Base-by-base conservation (phyloP, 2,113 vertebrate species). In the Laticauda colubrina region DNA sequence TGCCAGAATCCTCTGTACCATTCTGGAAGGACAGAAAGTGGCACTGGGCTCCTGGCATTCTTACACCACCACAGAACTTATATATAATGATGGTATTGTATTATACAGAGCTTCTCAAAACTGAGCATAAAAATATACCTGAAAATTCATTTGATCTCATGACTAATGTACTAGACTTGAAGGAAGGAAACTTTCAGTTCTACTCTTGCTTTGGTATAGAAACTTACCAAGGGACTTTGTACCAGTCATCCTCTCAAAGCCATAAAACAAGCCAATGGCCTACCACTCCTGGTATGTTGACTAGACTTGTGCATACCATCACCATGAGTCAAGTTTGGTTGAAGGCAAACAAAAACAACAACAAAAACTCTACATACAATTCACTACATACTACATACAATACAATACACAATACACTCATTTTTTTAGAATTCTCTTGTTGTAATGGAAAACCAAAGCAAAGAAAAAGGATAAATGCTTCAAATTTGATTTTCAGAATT, bases 401-500 rank as follows among this genome's bases (percentile, higher is more conserved):
- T 39, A 39, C 34, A 51, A 18, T 54, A 56, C 18, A 45, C 9
- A 89, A 69, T n/a, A 23, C 24, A 24, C 54, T 57, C 53, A 34
- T 4, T 81, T 55, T 48, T 85, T 21, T 24, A 54, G 64, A n/a
- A 18, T 54, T 55, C 9, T 89, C 61, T 57, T 2, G 10, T 29
- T 45, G 14, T n/a, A 14, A 89, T 56, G 51, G 0, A 12, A n/a
- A 5, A n/a, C 11, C 3, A 21, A 29, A 26, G 1, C 53, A 5
- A 43, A 43, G 39, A 45, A 53, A 54, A 88, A 43, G 59, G 23
- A 59, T n/a, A 45, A n/a, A 85, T 85, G 1, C 21, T 81, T 90
- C 69, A n/a, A 93, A 85, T 43, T 81, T 48, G 26, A 57, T 88
- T 89, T 93, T 88, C n/a, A 64, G 21, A 55, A 29, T n/a, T 87